These are phyloP conservation scores for Amblyjoppa fuscipennis DNA, from an alignment of 2,888 invertebrate species.

Conservation along the genomic window DNA sequence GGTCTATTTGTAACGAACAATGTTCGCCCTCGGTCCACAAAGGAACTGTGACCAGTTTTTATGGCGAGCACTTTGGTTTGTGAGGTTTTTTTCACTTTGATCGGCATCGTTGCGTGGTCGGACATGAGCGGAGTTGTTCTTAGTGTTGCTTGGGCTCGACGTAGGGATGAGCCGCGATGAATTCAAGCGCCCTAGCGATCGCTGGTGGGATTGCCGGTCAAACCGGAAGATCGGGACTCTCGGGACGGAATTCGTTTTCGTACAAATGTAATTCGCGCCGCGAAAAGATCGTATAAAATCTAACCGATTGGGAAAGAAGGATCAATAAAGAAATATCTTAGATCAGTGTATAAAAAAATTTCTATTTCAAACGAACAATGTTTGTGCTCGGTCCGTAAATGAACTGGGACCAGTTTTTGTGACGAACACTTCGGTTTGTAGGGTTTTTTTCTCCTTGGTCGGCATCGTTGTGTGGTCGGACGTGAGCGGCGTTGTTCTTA, in stretches of 20 bases:
- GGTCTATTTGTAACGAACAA: no score
- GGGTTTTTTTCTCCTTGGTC: background rate
- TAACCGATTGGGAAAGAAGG: background rate
- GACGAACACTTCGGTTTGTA: background rate
- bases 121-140: background rate
- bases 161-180: constrained; percentile 66
- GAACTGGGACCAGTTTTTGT: background rate
- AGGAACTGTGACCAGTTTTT: no score
- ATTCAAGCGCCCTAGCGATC: constrained; percentile 69
- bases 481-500: background rate
- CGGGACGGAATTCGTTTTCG: constrained; percentile 61
- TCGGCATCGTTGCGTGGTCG: no score
- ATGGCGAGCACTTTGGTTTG: no score
- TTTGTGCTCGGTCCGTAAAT: background rate
- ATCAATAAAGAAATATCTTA: background rate
- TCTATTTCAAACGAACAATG: background rate
- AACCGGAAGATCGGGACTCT: constrained; percentile 67
- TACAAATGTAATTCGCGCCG: background rate
- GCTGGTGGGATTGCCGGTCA: constrained; percentile 57
- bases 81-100: no score
- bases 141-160: constrained; percentile 47
- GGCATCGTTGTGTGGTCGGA: background rate
- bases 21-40: no score
- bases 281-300: no score
- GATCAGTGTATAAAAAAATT: background rate